These are phyloP conservation scores for Caradrina clavipalpis DNA, from an alignment of 2,888 invertebrate species.

Conservation along the genomic window DNA sequence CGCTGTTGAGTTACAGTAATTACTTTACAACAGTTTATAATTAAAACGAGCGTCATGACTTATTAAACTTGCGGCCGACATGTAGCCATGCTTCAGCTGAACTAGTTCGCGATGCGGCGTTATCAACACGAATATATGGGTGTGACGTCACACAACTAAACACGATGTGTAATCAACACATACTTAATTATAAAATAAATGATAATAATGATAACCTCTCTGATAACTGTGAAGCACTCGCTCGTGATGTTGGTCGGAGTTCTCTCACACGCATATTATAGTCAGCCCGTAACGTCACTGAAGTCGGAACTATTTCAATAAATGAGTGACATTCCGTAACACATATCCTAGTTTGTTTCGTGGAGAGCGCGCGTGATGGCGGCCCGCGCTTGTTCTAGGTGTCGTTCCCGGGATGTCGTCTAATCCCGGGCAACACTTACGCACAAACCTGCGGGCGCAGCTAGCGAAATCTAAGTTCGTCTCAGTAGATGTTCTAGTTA, in stretches of 20 bases:
- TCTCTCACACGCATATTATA: no score
- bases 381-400: not conserved
- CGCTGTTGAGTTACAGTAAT: constrained; percentile 34
- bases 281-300: no score
- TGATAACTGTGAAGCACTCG: no score
- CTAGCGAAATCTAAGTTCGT: not conserved
- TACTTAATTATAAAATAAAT: no score
- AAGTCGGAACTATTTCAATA: no score
- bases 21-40: constrained; percentile 44
- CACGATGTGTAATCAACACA: no score
- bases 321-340: no score
- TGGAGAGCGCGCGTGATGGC: no score
- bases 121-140: not conserved
- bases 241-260: no score
- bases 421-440: not conserved
- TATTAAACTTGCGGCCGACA: not conserved
- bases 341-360: no score
- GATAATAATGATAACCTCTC: no score
- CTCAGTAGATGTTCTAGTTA: not conserved
- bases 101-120: not conserved
- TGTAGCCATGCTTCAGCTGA: not conserved
- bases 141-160: no score
- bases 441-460: not conserved
- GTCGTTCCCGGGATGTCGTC: not conserved
- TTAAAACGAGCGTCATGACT: constrained; percentile 27